Conservation (phyloP, 2,113 vertebrate genomes). For the Ascaphus truei region DNA sequence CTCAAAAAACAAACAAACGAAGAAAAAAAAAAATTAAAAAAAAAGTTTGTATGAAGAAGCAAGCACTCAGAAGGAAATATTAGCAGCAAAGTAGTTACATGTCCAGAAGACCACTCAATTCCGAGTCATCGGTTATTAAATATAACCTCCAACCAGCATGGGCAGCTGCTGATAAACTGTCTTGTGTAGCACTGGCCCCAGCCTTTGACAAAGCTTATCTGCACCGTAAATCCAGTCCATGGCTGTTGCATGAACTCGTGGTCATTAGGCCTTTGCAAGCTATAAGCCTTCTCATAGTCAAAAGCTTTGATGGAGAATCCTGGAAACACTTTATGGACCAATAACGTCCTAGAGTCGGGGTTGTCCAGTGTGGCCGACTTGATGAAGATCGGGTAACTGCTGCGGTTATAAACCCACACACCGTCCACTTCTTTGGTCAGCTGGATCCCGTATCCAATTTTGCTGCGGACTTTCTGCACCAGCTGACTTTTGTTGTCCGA, state of each 20-base stretch:
- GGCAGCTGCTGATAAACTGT: slow-evolving; percentile 98
- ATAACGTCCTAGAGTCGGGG: slow-evolving; percentile 91
- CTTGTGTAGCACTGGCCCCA: slow-evolving; percentile 98
- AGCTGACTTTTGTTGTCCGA: slow-evolving; percentile 95
- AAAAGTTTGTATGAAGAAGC: slow-evolving; percentile 65
- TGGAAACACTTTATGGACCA: slow-evolving; percentile 97
- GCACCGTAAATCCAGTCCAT: slow-evolving; percentile 92
- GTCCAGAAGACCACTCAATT: slow-evolving; percentile 41
- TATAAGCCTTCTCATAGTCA: slow-evolving; percentile 94
- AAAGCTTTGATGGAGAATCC: slow-evolving; percentile 98
- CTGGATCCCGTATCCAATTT: slow-evolving; percentile 96
- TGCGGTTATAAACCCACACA: slow-evolving; percentile 98
- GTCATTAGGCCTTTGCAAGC: slow-evolving; percentile 92
- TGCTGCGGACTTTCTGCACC: slow-evolving; percentile 94
- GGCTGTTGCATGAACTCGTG: slow-evolving; percentile 97
- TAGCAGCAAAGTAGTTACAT: slow-evolving; percentile 73
- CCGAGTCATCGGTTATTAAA: slow-evolving; percentile 88
- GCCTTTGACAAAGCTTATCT: slow-evolving; percentile 98
- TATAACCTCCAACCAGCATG: slow-evolving; percentile 97
- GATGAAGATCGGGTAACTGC: slow-evolving; percentile 98
- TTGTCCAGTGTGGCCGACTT: slow-evolving; percentile 99
- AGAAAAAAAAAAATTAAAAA: background rate
- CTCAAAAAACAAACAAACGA: slow-evolving; percentile 44
- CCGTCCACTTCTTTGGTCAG: slow-evolving; percentile 91
- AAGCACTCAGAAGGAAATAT: slow-evolving; percentile 68